These are phyloP conservation scores for Apamea crenata DNA, from an alignment of 2,888 invertebrate genomes.

Conservation along the genomic window DNA sequence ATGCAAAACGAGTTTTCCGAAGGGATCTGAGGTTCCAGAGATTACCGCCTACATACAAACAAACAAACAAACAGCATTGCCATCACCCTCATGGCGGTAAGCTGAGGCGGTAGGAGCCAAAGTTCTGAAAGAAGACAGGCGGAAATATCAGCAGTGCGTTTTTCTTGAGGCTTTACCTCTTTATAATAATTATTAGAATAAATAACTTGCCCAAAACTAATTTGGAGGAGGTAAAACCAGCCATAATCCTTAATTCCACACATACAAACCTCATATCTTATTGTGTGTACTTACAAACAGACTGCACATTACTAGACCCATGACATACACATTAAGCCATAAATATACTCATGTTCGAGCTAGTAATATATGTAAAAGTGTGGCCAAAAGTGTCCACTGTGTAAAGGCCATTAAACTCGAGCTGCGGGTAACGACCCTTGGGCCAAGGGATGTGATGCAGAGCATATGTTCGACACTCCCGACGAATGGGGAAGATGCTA, in stretches of 20 bases:
- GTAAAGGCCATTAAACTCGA: conserved; percentile 49
- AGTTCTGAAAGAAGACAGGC: not conserved
- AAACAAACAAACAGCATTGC: not conserved
- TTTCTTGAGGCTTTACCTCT: not conserved
- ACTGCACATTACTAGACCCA: conserved; percentile 24
- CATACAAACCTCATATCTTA: not conserved
- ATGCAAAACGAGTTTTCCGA: no score
- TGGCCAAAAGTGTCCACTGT: conserved; percentile 60
- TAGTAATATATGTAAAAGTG: conserved; percentile 53
- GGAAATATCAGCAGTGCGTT: not conserved
- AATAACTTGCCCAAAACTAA: not conserved
- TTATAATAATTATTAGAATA: no score
- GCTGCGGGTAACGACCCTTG: conserved; percentile 52
- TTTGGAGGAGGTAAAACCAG: no score
- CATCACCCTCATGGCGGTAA: no score
- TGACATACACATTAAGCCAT: conserved; percentile 47
- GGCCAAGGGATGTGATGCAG: conserved; percentile 26
- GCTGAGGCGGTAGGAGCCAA: not conserved
- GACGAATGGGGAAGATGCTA: not conserved
- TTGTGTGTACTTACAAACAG: not conserved
- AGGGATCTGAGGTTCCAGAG: no score
- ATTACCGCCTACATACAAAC: not conserved
- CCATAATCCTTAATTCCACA: not conserved
- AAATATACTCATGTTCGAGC: conserved; percentile 43
- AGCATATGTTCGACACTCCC: conserved; percentile 40